phyloP scores from a whole-genome alignment of 2,888 invertebrate genomes.

The Caenorhabditis virilis region DNA sequence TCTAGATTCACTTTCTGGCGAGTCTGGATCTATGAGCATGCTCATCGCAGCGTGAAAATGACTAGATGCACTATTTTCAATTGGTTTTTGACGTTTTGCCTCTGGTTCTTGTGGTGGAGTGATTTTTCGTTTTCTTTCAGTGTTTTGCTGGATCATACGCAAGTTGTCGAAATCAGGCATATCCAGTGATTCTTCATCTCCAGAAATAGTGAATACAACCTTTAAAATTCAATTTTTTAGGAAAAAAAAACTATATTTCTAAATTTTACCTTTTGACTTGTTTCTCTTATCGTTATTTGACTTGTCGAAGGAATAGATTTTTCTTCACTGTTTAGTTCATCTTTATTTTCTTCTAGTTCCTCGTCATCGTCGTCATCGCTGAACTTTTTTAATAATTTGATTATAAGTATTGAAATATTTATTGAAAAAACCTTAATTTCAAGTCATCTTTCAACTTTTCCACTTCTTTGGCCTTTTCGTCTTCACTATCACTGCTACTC shows the following conservation, averaged over 20 bases:
- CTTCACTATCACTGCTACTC: constrained; percentile 26
- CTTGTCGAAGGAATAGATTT: background rate
- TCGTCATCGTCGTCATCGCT: constrained; percentile 6
- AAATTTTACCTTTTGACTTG: background rate
- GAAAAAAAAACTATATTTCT: background rate
- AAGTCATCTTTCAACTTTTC: background rate
- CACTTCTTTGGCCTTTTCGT: background rate
- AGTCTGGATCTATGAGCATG: constrained; percentile 5
- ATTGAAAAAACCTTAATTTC: background rate
- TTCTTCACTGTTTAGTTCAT: too few species aligned
- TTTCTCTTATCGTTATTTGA: background rate
- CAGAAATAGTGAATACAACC: constrained; percentile 29
- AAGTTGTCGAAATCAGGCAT: constrained; percentile 33
- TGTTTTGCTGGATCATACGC: background rate
- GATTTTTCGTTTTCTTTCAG: background rate
- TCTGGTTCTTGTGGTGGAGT: background rate
- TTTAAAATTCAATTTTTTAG: background rate
- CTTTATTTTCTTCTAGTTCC: background rate
- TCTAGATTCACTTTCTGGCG: background rate
- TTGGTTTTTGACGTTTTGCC: background rate
- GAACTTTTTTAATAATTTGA: constrained; percentile 1
- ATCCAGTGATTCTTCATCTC: constrained; percentile 32
- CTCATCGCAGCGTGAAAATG: constrained; percentile 5
- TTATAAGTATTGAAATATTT: background rate
- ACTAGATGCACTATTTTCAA: constrained; percentile 5